These are phyloP conservation scores for Drosophila oshimai DNA, from an alignment of 1,140 invertebrate genomes.

Conservation along the genomic window DNA sequence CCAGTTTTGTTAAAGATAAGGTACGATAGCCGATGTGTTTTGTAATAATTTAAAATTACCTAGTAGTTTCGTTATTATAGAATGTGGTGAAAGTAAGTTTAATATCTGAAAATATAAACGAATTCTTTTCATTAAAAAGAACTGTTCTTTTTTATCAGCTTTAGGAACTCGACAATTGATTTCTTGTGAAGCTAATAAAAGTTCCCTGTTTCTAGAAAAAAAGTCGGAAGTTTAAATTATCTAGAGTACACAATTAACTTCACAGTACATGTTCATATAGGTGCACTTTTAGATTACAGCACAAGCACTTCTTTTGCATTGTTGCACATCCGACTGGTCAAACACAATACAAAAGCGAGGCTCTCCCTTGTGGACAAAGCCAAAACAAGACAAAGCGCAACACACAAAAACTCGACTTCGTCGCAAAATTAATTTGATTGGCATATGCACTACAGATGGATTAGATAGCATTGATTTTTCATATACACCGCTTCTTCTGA, in stretches of 20 bases:
- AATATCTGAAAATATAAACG: too few species aligned
- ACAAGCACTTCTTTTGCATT: neutral
- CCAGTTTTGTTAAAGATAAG: too few species aligned
- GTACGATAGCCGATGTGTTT: too few species aligned
- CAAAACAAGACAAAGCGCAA: conserved; percentile 3
- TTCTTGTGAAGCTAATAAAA: neutral
- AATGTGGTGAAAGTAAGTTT: too few species aligned
- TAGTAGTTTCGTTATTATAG: too few species aligned
- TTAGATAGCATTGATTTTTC: conserved; percentile 26
- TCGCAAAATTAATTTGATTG: neutral
- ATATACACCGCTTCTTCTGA: conserved; percentile 18
- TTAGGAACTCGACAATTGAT: too few species aligned
- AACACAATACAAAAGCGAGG: neutral
- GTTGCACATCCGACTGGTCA: conserved; percentile 1
- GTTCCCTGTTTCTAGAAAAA: neutral
- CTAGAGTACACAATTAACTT: neutral
- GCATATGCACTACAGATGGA: neutral
- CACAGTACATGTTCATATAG: neutral
- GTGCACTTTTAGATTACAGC: conserved; percentile 8
- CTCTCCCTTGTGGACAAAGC: conserved; percentile 5
- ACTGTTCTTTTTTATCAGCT: too few species aligned
- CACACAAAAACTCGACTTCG: neutral
- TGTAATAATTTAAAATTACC: too few species aligned
- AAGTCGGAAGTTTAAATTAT: neutral
- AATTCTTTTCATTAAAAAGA: too few species aligned